A percentile compares a stretch with the other conserved stretches of the same genome.
These are phyloP conservation scores for Andinoacara biseriatus DNA, from an alignment of 2,113 vertebrate species.

Conservation along the genomic window DNA sequence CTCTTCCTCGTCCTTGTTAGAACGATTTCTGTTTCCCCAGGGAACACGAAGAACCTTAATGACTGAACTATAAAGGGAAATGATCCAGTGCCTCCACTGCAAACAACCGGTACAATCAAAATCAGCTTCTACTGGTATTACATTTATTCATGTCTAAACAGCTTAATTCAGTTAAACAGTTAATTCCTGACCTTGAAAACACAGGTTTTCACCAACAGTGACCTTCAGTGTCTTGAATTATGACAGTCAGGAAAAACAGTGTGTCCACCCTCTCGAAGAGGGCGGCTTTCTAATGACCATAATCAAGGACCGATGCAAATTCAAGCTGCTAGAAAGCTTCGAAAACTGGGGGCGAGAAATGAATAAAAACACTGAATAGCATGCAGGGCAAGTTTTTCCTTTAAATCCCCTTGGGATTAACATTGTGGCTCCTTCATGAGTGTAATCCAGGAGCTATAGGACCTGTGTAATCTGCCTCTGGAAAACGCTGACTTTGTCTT, in stretches of 20 bases:
- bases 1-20: conserved; percentile 10
- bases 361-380: background rate
- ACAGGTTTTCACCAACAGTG: background rate
- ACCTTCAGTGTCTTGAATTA: background rate
- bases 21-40: conserved; percentile 6
- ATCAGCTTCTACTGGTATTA: background rate
- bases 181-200: background rate
- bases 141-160: background rate
- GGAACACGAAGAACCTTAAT: conserved; percentile 2
- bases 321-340: background rate
- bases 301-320: background rate
- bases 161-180: background rate
- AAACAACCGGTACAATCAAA: background rate
- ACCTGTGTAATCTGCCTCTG: conserved; percentile 18
- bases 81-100: background rate
- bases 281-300: background rate
- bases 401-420: conserved; percentile 28
- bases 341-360: background rate
- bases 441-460: conserved; percentile 40
- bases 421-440: background rate
- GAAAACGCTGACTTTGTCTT: conserved; percentile 41
- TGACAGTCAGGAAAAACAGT: background rate
- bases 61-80: conserved; percentile 23
- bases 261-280: too few species aligned
- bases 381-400: background rate